These are phyloP conservation scores for Physeter macrocephalus DNA, from an alignment of 2,113 vertebrate species.

Conservation along the genomic window DNA sequence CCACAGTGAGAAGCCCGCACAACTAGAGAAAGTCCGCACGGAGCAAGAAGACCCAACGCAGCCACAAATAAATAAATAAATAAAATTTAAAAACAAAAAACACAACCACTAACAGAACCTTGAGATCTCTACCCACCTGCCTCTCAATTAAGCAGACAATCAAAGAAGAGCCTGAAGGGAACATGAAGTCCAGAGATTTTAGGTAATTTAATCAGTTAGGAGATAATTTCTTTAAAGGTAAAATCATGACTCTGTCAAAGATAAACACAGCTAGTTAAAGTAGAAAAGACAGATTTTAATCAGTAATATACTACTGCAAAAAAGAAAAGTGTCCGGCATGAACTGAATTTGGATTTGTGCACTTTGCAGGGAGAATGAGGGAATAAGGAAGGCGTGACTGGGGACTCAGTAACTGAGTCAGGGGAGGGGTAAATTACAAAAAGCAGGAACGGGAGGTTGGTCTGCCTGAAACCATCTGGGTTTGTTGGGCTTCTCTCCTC, in stretches of 20 bases:
- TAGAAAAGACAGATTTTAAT: background rate
- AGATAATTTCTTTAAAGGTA: background rate
- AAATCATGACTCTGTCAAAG: background rate
- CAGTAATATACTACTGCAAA: background rate
- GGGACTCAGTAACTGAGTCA: background rate
- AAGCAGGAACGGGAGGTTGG: background rate
- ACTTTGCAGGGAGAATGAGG: background rate
- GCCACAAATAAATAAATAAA: no score
- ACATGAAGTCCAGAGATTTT: background rate
- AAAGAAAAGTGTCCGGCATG: background rate
- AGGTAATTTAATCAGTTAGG: background rate
- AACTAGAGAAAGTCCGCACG: no score
- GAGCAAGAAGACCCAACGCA: no score
- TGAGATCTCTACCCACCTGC: background rate
- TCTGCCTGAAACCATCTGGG: background rate
- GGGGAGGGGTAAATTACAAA: background rate
- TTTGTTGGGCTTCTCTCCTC: background rate
- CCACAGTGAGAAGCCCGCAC: no score
- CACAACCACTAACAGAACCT: background rate
- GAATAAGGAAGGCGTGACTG: background rate
- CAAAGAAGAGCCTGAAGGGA: background rate
- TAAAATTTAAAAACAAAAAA: background rate
- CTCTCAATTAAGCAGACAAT: background rate
- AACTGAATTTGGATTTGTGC: background rate
- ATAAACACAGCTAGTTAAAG: background rate